These are phyloP conservation scores for Bos indicus DNA, from an alignment of 2,113 vertebrate genomes.

Conservation along the genomic window DNA sequence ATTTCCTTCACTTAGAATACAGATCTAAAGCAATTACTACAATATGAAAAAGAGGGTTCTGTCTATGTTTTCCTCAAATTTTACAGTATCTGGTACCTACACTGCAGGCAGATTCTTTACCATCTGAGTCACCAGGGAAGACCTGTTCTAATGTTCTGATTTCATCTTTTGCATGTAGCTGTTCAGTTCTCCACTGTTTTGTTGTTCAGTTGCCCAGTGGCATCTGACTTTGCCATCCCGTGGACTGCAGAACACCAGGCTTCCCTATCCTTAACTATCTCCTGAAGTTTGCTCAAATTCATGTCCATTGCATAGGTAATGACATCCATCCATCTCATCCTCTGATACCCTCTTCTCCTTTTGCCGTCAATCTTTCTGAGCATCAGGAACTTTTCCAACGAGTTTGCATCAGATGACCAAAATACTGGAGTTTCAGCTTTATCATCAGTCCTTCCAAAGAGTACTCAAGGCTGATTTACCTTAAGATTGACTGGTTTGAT, in stretches of 20 bases:
- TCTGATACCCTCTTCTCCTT: background rate
- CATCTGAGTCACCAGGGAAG: background rate
- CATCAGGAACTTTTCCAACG: background rate
- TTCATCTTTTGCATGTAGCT: background rate
- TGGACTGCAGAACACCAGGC: background rate
- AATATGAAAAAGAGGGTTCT: background rate
- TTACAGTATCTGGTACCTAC: background rate
- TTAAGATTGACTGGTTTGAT: background rate
- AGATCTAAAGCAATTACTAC: background rate
- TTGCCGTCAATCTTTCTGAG: background rate
- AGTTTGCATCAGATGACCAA: background rate
- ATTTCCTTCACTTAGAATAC: background rate
- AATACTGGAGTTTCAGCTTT: background rate
- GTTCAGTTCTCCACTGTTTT: background rate
- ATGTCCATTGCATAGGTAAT: background rate
- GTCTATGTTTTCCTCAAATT: background rate
- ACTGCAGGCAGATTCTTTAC: background rate
- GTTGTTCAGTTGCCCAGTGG: background rate
- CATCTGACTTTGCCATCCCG: background rate
- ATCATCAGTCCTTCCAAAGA: background rate
- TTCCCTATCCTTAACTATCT: background rate
- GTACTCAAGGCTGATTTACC: background rate
- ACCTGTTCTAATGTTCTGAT: background rate
- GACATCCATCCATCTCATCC: background rate
- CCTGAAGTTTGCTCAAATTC: background rate